These are phyloP conservation scores for Enteromius paludinosus DNA, from an alignment of 2,797 vertebrate species.

Conservation along the genomic window DNA sequence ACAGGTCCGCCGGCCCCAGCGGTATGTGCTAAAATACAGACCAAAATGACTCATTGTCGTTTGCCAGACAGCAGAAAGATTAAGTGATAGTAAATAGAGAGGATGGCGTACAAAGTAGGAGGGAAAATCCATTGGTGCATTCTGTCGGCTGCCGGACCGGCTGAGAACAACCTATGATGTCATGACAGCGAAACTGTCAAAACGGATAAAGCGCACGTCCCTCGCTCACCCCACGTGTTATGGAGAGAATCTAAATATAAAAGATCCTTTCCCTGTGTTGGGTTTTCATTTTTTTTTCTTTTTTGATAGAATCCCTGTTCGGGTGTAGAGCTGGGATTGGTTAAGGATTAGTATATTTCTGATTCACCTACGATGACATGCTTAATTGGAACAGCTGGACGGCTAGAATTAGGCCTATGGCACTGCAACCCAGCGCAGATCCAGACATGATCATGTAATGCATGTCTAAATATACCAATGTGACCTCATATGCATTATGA, in stretches of 20 bases:
- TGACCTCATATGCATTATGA: constrained; percentile 29
- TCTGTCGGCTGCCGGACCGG: constrained; percentile 60
- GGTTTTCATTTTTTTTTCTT: constrained; percentile 4
- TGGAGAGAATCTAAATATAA: constrained; percentile 45
- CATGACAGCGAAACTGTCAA: constrained; percentile 54
- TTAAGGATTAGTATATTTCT: constrained; percentile 16
- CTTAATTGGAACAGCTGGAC: neutral
- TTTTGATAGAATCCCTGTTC: neutral
- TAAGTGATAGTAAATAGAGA: constrained; percentile 53
- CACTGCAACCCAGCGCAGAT: neutral
- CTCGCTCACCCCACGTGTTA: constrained; percentile 52
- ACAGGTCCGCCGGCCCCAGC: neutral
- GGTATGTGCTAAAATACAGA: constrained; percentile 32
- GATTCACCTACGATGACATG: constrained; percentile 2
- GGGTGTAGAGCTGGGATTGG: constrained; percentile 2
- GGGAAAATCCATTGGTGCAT: constrained; percentile 36
- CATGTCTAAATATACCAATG: constrained; percentile 41
- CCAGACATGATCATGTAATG: constrained; percentile 38
- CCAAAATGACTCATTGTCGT: constrained; percentile 64
- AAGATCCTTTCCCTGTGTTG: neutral
- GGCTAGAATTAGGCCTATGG: constrained; percentile 1
- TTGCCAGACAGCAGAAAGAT: constrained; percentile 70
- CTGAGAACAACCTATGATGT: constrained; percentile 64
- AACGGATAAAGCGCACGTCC: constrained; percentile 11
- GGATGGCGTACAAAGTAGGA: constrained; percentile 21